These are phyloP conservation scores for Mohoua ochrocephala DNA, from an alignment of 2,113 vertebrate genomes.

Conservation along the genomic window DNA sequence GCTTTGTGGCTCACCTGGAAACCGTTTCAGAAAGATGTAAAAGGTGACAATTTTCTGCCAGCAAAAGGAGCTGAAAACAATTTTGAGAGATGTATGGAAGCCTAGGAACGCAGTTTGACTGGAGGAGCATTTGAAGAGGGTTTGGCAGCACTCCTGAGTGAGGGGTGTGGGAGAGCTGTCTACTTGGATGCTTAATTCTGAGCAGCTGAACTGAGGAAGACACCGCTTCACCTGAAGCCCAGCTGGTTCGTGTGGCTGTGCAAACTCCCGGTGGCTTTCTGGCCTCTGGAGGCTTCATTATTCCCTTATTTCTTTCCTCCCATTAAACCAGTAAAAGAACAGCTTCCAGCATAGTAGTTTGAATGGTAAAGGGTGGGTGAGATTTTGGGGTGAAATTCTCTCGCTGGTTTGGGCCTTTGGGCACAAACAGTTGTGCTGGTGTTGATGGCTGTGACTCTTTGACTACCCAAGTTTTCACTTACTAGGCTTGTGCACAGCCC, in stretches of 20 bases:
- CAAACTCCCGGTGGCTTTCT: neutral
- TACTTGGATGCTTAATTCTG: neutral
- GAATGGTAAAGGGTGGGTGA: neutral
- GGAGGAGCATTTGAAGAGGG: neutral
- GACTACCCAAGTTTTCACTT: fast-evolving
- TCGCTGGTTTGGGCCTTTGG: neutral
- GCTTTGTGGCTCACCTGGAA: neutral
- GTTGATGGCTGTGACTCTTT: neutral
- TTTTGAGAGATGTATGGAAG: neutral
- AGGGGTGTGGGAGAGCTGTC: neutral
- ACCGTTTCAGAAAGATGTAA: neutral
- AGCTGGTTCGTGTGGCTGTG: neutral
- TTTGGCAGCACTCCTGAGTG: neutral
- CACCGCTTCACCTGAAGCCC: fast-evolving
- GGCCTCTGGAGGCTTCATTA: neutral
- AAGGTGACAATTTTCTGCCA: neutral
- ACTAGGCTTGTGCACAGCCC: neutral
- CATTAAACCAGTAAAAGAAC: neutral
- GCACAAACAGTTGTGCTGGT: neutral
- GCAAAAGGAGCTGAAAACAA: neutral
- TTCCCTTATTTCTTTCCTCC: neutral
- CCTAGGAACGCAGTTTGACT: neutral
- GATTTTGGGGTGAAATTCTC: neutral
- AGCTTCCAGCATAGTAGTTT: neutral
- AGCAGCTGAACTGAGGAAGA: neutral